Evolutionary conservation across 2,888 invertebrate species (phyloP).

Genomic region (Cantharis rustica): DNA sequence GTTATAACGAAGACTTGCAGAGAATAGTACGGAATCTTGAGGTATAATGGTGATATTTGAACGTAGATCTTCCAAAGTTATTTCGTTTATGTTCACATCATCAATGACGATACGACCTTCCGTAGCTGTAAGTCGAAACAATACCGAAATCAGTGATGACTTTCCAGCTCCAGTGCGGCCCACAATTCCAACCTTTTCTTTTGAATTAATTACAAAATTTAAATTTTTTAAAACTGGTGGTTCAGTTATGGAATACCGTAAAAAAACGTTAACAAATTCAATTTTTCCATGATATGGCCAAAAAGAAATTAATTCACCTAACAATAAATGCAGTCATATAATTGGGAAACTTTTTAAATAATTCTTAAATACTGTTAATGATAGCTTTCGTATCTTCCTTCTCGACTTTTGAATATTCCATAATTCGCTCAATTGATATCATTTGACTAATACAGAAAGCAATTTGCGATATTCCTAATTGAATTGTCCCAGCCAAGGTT

Average conservation of each 20-base stretch:
- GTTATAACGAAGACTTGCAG: constrained; percentile 80
- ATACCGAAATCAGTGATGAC: constrained; percentile 77
- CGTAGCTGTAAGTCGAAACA: constrained; percentile 80
- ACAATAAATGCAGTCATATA: not conserved
- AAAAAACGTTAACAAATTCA: constrained; percentile 62
- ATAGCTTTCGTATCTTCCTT: constrained; percentile 59
- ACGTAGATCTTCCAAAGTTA: constrained; percentile 78
- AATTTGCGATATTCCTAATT: constrained; percentile 75
- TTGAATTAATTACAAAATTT: constrained; percentile 64
- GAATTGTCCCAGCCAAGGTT: constrained; percentile 76
- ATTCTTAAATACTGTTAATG: not conserved
- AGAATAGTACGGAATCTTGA: constrained; percentile 60
- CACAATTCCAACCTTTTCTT: constrained; percentile 78
- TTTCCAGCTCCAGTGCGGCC: constrained; percentile 89
- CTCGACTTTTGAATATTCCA: constrained; percentile 75
- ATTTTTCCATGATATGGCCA: constrained; percentile 67
- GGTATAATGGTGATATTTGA: constrained; percentile 78
- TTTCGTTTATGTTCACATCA: constrained; percentile 67
- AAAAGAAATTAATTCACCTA: not conserved
- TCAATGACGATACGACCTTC: constrained; percentile 81
- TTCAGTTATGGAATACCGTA: constrained; percentile 66
- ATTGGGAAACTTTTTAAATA: too few relatives aligned
- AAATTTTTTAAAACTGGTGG: constrained; percentile 71
- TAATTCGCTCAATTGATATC: constrained; percentile 77
- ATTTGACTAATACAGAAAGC: constrained; percentile 74